These are phyloP conservation scores for Colostygia pectinataria DNA, from an alignment of 2,888 invertebrate genomes.

Conservation along the genomic window DNA sequence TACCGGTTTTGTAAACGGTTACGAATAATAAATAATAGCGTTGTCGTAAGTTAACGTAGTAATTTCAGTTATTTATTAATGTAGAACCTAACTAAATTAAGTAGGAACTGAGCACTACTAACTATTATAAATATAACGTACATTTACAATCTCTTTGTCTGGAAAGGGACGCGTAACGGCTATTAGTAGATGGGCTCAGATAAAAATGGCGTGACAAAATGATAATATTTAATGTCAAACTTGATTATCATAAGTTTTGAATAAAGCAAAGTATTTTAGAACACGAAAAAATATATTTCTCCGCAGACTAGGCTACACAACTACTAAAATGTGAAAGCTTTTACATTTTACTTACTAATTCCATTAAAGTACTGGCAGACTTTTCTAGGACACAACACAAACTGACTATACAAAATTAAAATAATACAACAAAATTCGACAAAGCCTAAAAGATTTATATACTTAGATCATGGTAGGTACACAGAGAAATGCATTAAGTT, in stretches of 20 bases:
- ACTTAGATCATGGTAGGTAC: constrained; percentile 46
- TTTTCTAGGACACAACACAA: constrained; percentile 20
- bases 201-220: neutral
- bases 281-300: neutral
- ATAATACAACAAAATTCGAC: constrained; percentile 26
- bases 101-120: constrained; percentile 40
- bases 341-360: constrained; percentile 2
- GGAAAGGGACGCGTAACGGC: neutral
- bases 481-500: constrained; percentile 44
- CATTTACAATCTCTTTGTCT: constrained; percentile 6
- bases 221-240: constrained; percentile 1
- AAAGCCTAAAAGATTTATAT: constrained; percentile 46
- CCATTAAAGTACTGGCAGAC: constrained; percentile 2
- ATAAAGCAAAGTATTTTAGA: neutral
- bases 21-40: constrained; percentile 6
- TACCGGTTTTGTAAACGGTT: neutral
- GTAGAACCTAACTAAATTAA: constrained; percentile 27
- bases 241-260: neutral
- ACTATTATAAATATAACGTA: constrained; percentile 23
- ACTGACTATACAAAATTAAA: constrained; percentile 37
- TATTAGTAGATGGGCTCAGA: constrained; percentile 6
- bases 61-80: constrained; percentile 18
- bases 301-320: neutral
- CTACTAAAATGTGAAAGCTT: neutral
- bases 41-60: constrained; percentile 5